Evolutionary conservation across 2,888 invertebrate species (phyloP).

Genomic region (Mystacides longicornis): DNA sequence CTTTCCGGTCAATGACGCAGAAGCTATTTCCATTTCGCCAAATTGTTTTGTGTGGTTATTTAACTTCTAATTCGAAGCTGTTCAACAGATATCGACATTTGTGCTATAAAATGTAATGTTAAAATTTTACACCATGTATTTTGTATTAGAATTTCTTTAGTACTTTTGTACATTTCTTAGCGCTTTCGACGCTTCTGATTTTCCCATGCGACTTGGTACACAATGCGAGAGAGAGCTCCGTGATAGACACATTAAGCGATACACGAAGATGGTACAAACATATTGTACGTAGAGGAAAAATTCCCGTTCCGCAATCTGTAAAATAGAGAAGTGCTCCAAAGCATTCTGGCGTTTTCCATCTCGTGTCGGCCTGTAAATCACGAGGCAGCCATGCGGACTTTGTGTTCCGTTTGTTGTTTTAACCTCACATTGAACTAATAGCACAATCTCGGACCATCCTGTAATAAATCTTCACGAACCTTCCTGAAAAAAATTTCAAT

Average conservation of each 20-base stretch:
- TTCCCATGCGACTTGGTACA: too few relatives aligned
- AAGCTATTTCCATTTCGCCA: background rate
- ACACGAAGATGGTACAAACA: too few relatives aligned
- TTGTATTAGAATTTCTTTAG: too few relatives aligned
- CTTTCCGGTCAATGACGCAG: conserved; percentile 1
- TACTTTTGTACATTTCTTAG: too few relatives aligned
- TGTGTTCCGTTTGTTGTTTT: conserved; percentile 8
- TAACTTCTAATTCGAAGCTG: background rate
- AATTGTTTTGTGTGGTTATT: background rate
- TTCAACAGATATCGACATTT: background rate
- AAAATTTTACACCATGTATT: too few relatives aligned
- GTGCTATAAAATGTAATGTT: too few relatives aligned
- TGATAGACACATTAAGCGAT: too few relatives aligned
- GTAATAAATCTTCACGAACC: conserved; percentile 19
- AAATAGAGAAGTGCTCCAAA: background rate
- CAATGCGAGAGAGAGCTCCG: too few relatives aligned
- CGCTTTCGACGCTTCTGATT: too few relatives aligned
- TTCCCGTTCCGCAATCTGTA: background rate
- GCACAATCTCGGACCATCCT: conserved; percentile 25
- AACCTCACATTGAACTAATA: conserved; percentile 18
- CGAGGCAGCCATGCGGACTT: conserved; percentile 1
- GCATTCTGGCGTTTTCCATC: background rate
- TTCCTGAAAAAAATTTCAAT: conserved; percentile 5
- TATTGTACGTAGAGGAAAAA: too few relatives aligned
- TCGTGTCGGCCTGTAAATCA: conserved; percentile 4